Conservation (phyloP, 92 coral and sea anemone species). For the Micromussa lordhowensis region DNA sequence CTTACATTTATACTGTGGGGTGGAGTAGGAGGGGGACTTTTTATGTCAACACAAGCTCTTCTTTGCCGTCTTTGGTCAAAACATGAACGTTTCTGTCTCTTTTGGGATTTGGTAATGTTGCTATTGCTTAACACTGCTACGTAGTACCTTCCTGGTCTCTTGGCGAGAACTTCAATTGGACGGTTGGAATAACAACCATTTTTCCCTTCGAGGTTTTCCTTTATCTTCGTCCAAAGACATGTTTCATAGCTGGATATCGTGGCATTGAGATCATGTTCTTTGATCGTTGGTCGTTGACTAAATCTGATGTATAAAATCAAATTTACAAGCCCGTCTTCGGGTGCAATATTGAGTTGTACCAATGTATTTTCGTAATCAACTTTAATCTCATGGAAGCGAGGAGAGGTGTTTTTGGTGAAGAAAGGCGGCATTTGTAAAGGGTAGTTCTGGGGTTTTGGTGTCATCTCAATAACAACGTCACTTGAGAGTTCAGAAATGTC, state of each 20-base stretch:
- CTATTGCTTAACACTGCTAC: neutral
- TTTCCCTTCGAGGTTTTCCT: neutral
- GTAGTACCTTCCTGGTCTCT: constrained; percentile 47
- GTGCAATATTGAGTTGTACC: constrained; percentile 38
- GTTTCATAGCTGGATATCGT: neutral
- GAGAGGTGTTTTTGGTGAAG: constrained; percentile 3
- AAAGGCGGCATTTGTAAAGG: neutral
- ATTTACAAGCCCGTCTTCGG: constrained; percentile 4
- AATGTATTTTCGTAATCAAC: constrained; percentile 20
- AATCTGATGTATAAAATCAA: constrained; percentile 14
- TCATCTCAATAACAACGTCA: constrained; percentile 27
- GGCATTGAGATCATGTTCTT: constrained; percentile 19
- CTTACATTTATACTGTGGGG: constrained; percentile 8
- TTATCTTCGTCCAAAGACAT: constrained; percentile 7
- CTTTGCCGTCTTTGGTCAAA: constrained; percentile 36
- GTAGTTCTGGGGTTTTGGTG: constrained; percentile 10
- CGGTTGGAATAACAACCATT: neutral
- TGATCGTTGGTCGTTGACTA: constrained; percentile 34
- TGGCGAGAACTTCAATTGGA: constrained; percentile 9
- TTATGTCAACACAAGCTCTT: constrained; percentile 44
- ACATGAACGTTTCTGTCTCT: constrained; percentile 48
- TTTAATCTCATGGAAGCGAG: constrained; percentile 38
- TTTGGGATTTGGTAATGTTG: neutral
- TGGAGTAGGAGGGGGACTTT: constrained; percentile 42
- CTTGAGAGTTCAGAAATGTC: constrained; percentile 24